phyloP scores from a whole-genome alignment of 2,888 invertebrate species.

The Chaetoderma sp. region DNA sequence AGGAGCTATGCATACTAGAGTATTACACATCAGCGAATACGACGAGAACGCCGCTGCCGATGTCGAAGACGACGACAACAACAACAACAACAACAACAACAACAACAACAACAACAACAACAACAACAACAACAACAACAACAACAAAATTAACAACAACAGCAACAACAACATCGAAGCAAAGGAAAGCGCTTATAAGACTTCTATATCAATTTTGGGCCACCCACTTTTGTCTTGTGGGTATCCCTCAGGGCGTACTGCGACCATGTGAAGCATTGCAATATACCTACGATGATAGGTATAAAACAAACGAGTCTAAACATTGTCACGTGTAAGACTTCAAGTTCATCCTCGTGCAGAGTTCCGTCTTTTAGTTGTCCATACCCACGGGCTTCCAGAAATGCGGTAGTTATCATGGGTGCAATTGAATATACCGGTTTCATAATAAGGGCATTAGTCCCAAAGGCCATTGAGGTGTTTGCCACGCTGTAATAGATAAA shows the following conservation, averaged over 20 bases:
- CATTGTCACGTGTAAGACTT: slow-evolving; percentile 25
- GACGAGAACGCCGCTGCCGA: too few species aligned
- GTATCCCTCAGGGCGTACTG: slow-evolving; percentile 22
- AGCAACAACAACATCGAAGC: too few species aligned
- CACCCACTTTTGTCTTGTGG: slow-evolving; percentile 18
- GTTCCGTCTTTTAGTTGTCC: slow-evolving; percentile 35
- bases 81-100: too few species aligned
- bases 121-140: too few species aligned
- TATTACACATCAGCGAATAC: too few species aligned
- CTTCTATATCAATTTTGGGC: too few species aligned
- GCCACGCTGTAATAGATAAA: slow-evolving; percentile 56
- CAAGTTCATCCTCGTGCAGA: not conserved
- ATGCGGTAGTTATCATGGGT: slow-evolving; percentile 61
- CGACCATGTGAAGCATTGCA: slow-evolving; percentile 33
- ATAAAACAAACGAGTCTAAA: slow-evolving; percentile 23
- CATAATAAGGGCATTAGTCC: slow-evolving; percentile 63
- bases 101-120: too few species aligned
- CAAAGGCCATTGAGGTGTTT: slow-evolving; percentile 64
- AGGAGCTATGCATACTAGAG: too few species aligned
- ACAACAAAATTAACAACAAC: too few species aligned
- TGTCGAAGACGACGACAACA: too few species aligned
- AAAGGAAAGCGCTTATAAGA: too few species aligned
- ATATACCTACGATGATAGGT: slow-evolving; percentile 24
- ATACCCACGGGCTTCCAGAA: slow-evolving; percentile 61
- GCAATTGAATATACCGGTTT: slow-evolving; percentile 65